These are phyloP conservation scores for Loriculus beryllinus DNA, from an alignment of 2,797 vertebrate genomes.

Conservation along the genomic window DNA sequence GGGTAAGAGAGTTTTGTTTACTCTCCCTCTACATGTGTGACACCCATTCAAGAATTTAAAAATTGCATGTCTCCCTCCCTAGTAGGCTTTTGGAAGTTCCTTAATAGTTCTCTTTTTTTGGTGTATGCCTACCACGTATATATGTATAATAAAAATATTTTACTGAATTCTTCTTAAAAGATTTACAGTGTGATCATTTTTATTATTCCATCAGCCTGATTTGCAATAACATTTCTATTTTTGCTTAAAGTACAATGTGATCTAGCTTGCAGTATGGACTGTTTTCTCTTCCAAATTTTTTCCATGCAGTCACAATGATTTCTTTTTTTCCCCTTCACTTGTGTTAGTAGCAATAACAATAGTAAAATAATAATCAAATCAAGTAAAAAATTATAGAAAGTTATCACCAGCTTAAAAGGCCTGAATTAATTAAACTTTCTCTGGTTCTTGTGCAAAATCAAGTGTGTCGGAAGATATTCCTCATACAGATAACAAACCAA, in stretches of 20 bases:
- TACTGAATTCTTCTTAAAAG: not conserved
- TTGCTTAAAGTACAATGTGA: not conserved
- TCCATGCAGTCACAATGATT: not conserved
- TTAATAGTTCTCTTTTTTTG: not conserved
- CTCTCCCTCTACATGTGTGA: not conserved
- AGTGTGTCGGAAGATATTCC: not conserved
- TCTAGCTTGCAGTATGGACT: not conserved
- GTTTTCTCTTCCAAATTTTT: not conserved
- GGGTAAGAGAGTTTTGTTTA: not conserved
- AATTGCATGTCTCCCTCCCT: not conserved
- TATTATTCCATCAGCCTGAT: not conserved
- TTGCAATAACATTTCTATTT: not conserved
- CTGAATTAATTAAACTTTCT: not conserved
- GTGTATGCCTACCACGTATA: not conserved
- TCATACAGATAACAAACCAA: not conserved
- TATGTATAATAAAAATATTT: not conserved
- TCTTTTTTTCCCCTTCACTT: not conserved
- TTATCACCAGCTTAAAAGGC: not conserved
- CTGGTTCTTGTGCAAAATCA: not conserved
- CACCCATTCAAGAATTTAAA: not conserved
- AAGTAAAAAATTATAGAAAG: not conserved
- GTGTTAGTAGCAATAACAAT: not conserved
- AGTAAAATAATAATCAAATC: not conserved
- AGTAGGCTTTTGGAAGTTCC: not conserved
- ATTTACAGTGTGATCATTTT: not conserved